These are phyloP conservation scores for Paramuricea clavata DNA, from an alignment of 92 coral and sea anemone genomes.

Conservation along the genomic window DNA sequence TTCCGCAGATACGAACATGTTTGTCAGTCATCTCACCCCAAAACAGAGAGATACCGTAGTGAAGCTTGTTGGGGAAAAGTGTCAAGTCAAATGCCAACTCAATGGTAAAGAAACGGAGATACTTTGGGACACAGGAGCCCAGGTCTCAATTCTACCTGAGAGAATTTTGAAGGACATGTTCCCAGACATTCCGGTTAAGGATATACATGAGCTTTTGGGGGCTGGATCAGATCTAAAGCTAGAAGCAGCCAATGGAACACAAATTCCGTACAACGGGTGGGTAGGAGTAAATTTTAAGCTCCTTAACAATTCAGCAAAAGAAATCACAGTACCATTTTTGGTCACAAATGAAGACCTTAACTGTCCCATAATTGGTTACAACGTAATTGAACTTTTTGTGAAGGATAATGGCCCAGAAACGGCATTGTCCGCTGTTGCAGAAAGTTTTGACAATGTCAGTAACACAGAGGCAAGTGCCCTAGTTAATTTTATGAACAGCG, in stretches of 20 bases:
- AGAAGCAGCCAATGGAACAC: slow-evolving; percentile 76
- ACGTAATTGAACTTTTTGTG: slow-evolving; percentile 76
- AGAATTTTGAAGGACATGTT: slow-evolving; percentile 49
- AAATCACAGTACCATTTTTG: slow-evolving; percentile 70
- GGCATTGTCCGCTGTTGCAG: slow-evolving; percentile 30
- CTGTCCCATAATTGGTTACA: slow-evolving; percentile 78
- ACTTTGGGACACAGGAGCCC: slow-evolving; percentile 80
- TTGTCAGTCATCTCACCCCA: slow-evolving; percentile 48
- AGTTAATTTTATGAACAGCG: neutral
- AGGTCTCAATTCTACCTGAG: slow-evolving; percentile 65
- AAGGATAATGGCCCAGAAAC: slow-evolving; percentile 62
- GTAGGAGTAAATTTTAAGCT: slow-evolving; percentile 68
- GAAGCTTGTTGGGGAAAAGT: slow-evolving; percentile 53
- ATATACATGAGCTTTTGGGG: slow-evolving; percentile 65
- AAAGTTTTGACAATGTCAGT: slow-evolving; percentile 11
- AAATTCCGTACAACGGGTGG: slow-evolving; percentile 77
- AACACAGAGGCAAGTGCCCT: slow-evolving; percentile 1
- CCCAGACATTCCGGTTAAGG: slow-evolving; percentile 50
- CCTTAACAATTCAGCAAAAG: slow-evolving; percentile 46
- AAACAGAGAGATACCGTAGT: slow-evolving; percentile 55
- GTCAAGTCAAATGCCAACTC: slow-evolving; percentile 58
- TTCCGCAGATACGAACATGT: slow-evolving; percentile 39
- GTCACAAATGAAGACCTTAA: slow-evolving; percentile 72
- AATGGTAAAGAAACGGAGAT: slow-evolving; percentile 47
- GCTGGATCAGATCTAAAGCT: slow-evolving; percentile 50